Base-by-base conservation (phyloP, 2,888 invertebrate species). In the Rhaphigaster nebulosa region DNA sequence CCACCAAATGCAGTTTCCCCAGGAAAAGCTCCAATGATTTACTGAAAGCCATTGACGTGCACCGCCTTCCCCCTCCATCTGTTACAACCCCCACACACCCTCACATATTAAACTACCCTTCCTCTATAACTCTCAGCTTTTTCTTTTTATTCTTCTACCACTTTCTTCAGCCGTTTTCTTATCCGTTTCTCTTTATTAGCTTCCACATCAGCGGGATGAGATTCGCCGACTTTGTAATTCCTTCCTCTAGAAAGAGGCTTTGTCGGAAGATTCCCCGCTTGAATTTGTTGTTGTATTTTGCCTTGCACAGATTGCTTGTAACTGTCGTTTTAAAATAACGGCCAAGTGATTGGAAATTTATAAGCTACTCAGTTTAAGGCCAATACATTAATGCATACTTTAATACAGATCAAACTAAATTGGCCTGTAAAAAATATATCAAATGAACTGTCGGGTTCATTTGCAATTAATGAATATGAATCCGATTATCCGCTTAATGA, bases 11-110 rank as follows among this genome's bases (percentile, higher is more conserved):
- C 56, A 65, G 88, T 88, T 52, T 88, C 56, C 56, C 56, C 34
- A 54, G 52, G 34, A 56, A 56, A 87, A 52, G 87, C 56, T 87
- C 87, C 56, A 52, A 54, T 52, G 87, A 52, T 56, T 87, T 56
- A 87, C 87, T 50, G 87, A 87, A 52, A 87, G 87, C 56, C 84
- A 84, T 84, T 84, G 84, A 84, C 84, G 84, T 84, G 45, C 84
- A 41, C 84, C 84, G 26, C 41, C 41, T n/a, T 26, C 88, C 88
- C 56, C 45, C 56, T 29, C 89, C 70, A 65, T 65, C 89, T 65
- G 70, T 50, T 50, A 60, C 65, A 89, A 2, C 89, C 89, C n/a
- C 89, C 89, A 87, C 87, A 54, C 54, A 34, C 56, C 56, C 56
- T 56, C 87, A 54, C 87, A 52, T 52, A 87, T 52, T 87, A 56